A percentile compares a stretch with the other conserved stretches of the same genome.
phyloP scores from a whole-genome alignment of 2,113 vertebrate genomes.

The Periophthalmodon schlosseri region DNA sequence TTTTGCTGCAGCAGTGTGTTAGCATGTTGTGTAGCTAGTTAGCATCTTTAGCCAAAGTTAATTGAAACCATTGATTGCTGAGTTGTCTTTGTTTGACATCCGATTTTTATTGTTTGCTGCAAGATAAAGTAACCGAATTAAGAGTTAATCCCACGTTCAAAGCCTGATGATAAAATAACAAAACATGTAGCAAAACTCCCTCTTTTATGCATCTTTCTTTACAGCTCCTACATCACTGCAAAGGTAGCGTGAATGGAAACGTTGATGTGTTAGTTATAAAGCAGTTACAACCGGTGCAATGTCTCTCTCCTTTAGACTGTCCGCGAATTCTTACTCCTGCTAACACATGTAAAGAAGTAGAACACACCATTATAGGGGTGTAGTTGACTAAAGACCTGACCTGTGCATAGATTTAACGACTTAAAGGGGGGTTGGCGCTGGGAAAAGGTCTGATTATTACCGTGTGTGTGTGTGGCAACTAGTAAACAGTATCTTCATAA shows the following conservation, averaged over 20 bases:
- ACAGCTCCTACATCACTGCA: not conserved
- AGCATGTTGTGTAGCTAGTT: slow-evolving; percentile 31
- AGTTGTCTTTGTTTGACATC: slow-evolving; percentile 13
- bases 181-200: not conserved
- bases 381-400: no score
- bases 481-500: no score
- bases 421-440: no score
- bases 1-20: slow-evolving; percentile 19
- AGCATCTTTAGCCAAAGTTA: slow-evolving; percentile 16
- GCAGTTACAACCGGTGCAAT: not conserved
- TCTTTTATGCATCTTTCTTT: not conserved
- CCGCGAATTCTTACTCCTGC: no score
- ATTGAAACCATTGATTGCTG: not conserved
- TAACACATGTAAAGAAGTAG: no score
- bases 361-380: no score
- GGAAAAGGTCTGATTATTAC: no score
- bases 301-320: not conserved
- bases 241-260: not conserved
- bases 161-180: not conserved
- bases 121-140: slow-evolving; percentile 3
- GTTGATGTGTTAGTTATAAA: not conserved
- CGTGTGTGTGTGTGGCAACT: no score
- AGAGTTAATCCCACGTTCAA: not conserved
- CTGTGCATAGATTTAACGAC: no score
- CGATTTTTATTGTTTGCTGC: slow-evolving; percentile 24